These are phyloP conservation scores for Myrmophylax atrothorax DNA, from an alignment of 2,113 vertebrate species.

Conservation along the genomic window DNA sequence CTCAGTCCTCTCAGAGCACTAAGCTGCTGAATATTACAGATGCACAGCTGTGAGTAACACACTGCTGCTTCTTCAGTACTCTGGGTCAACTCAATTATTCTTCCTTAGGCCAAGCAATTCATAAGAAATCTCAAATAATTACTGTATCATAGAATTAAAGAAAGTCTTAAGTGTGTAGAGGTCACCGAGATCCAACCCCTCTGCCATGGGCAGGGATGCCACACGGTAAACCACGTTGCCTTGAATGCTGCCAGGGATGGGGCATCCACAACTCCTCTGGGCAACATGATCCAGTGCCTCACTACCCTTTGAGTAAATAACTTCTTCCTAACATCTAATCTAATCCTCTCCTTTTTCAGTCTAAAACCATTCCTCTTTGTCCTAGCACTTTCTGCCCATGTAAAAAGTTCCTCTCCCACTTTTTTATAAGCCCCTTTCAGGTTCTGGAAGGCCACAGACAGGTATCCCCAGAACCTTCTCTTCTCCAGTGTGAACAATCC, in stretches of 20 bases:
- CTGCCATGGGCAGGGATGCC: too few species aligned
- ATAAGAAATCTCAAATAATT: background rate
- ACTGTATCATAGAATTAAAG: background rate
- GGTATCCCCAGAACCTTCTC: background rate
- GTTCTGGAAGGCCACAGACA: background rate
- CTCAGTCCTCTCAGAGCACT: background rate
- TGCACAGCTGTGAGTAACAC: background rate
- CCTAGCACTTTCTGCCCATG: background rate
- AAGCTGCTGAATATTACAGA: background rate
- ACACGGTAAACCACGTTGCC: background rate
- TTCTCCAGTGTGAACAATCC: background rate
- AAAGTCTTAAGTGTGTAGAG: background rate
- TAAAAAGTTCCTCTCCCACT: background rate
- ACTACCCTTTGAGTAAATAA: background rate
- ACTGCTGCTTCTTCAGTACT: background rate
- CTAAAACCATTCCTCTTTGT: background rate
- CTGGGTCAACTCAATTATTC: background rate
- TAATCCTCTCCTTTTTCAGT: background rate
- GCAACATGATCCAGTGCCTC: background rate
- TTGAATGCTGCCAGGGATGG: background rate
- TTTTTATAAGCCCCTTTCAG: background rate
- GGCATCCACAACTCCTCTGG: background rate
- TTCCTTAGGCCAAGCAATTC: background rate
- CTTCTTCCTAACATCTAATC: background rate
- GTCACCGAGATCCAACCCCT: background rate